Conservation (phyloP, 2,888 invertebrate genomes). For the Cactoblastis cactorum region DNA sequence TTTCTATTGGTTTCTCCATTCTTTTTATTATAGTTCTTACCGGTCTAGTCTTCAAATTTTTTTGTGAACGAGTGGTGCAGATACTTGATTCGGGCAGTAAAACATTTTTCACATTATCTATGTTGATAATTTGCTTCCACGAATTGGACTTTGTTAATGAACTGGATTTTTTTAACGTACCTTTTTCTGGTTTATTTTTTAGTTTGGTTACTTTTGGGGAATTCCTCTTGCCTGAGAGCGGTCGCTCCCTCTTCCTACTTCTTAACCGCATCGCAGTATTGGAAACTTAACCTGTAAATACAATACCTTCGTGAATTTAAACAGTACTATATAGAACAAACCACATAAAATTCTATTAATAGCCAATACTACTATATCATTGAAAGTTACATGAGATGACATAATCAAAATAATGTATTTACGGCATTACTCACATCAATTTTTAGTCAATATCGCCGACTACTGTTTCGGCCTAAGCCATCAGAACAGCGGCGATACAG, state of each 20-base stretch:
- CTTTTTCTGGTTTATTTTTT: slow-evolving; percentile 45
- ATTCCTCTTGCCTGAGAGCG: slow-evolving; percentile 64
- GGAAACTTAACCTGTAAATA: slow-evolving; percentile 49
- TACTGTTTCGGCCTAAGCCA: too few relatives aligned
- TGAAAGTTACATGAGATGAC: too few relatives aligned
- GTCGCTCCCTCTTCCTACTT: slow-evolving; percentile 82
- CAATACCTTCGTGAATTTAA: too few relatives aligned
- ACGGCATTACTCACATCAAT: too few relatives aligned
- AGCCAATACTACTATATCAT: too few relatives aligned
- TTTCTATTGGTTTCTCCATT: slow-evolving; percentile 62
- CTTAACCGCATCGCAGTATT: slow-evolving; percentile 82
- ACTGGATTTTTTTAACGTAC: slow-evolving; percentile 40
- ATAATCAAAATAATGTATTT: too few relatives aligned
- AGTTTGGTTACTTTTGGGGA: slow-evolving; percentile 48
- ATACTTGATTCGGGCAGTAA: slow-evolving; percentile 42
- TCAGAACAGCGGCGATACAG: too few relatives aligned
- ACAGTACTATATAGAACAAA: too few relatives aligned
- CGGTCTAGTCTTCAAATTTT: slow-evolving; percentile 53
- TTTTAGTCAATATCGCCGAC: too few relatives aligned
- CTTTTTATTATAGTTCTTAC: slow-evolving; percentile 54
- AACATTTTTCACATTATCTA: slow-evolving; percentile 58
- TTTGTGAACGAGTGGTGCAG: slow-evolving; percentile 61
- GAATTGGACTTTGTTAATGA: slow-evolving; percentile 43
- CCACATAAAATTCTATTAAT: too few relatives aligned
- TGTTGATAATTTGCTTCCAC: slow-evolving; percentile 60